Base-by-base conservation (phyloP, 2,113 vertebrate genomes). In the Toxostoma redivivum region DNA sequence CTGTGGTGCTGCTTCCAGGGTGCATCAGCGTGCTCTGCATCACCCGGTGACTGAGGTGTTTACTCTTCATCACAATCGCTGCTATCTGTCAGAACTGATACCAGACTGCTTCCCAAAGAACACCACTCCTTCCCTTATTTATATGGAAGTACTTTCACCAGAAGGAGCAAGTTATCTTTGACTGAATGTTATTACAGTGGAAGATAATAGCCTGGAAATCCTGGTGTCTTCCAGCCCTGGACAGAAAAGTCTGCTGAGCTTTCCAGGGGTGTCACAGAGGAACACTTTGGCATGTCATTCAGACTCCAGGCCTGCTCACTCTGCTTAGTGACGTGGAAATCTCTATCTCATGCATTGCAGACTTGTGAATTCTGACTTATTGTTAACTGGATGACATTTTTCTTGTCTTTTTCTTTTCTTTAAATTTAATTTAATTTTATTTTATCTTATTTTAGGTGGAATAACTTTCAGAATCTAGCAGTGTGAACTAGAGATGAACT, bases 41-140 rank as follows among this genome's bases (percentile, higher is more conserved):
- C 88, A 90, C 56, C 77, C 53, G 2, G 28, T 57, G 82, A 83
- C 92, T 82, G 82, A 94, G 88, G 92, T 95, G 76, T 90, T 96
- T 92, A 88, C 64, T 88, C 82, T 53, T 71, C 85, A 85, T 66
- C 95, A 83, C 81, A 70, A 20, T 37, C 3, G 0, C 85, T 94
- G 79, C 38, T 93, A 86, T 64, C 90, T 94, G 82, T 93, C 94
- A 95, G 72, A 74, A 94, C 60, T 8, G 15, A 94, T 71, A 94
- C 15, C 7, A 21, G 69, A 64, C 72, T 57, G 35, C 28, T 53
- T 95, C 90, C 67, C 88, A 71, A 88, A 86, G 85, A 73, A 69
- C 50, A 67, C 31, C 6, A 2, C 48, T 81, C 80, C 73, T 84
- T 94, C 24, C 5, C 71, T 92, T 89, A 84, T 84, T 90, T 96